Evolutionary conservation across 2,113 vertebrate genomes (phyloP).

Genomic region (Felis chaus): DNA sequence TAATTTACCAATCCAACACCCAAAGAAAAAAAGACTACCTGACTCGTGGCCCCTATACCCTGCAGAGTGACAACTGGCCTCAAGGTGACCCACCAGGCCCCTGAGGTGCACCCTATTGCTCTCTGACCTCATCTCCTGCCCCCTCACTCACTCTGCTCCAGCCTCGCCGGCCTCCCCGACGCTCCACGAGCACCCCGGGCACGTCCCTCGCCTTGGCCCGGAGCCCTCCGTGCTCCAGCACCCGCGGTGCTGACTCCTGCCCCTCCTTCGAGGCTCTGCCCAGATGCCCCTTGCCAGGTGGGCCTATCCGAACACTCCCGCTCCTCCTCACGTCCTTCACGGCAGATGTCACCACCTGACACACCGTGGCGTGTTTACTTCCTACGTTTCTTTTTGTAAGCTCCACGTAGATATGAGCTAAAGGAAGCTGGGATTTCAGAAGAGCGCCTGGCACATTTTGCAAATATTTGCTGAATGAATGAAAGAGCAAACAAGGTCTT

Average conservation of each 20-base stretch:
- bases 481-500: background rate
- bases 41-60: background rate
- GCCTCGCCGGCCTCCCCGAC: background rate
- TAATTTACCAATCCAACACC: background rate
- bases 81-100: background rate
- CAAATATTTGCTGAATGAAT: background rate
- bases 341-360: background rate
- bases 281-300: background rate
- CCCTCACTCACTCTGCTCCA: background rate
- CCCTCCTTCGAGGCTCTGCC: background rate
- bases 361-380: background rate
- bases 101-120: too few relatives aligned
- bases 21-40: background rate
- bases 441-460: background rate
- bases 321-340: background rate
- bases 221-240: background rate
- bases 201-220: too few relatives aligned
- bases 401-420: background rate
- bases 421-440: background rate
- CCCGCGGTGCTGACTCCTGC: background rate
- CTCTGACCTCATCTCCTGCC: background rate
- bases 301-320: fast-evolving
- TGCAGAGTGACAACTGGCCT: background rate
- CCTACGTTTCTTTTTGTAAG: background rate
- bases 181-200: background rate